Percentiles rank a stretch among this genome's conserved stretches.
Evolutionary conservation across 2,113 vertebrate genomes (phyloP).

Genomic region (Mastomys natalensis): DNA sequence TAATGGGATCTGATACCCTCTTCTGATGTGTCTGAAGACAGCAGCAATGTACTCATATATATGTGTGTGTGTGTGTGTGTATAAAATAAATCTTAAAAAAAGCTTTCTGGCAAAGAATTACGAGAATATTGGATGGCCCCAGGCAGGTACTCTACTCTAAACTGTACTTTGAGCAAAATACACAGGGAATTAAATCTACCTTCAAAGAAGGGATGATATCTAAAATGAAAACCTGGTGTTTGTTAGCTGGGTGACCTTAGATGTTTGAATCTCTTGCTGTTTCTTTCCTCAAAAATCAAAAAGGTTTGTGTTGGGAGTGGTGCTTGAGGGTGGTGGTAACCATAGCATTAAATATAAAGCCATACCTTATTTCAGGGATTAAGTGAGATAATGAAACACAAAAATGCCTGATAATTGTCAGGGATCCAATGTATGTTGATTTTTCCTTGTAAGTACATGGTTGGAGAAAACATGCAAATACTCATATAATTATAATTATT

Average conservation of each 20-base stretch:
- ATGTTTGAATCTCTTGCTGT: slow-evolving; percentile 10
- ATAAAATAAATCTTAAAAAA: too few species aligned
- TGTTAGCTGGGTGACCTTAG: slow-evolving; percentile 19
- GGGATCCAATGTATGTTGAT: slow-evolving; percentile 54
- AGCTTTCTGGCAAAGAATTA: neutral
- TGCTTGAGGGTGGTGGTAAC: neutral
- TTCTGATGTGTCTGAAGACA: too few species aligned
- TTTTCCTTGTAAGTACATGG: slow-evolving; percentile 55
- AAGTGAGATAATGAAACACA: slow-evolving; percentile 56
- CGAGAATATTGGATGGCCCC: neutral
- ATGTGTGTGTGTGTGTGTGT: too few species aligned
- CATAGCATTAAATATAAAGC: neutral
- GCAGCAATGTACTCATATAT: too few species aligned
- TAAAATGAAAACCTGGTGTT: slow-evolving; percentile 23
- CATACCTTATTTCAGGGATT: slow-evolving; percentile 36
- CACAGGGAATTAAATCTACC: neutral
- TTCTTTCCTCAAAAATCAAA: slow-evolving; percentile 42
- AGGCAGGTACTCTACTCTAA: neutral
- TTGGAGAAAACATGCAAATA: slow-evolving; percentile 73
- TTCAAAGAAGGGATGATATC: slow-evolving; percentile 36
- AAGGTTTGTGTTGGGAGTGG: neutral
- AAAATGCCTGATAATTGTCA: slow-evolving; percentile 34
- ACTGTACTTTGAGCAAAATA: slow-evolving; percentile 17
- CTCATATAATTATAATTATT: slow-evolving; percentile 70
- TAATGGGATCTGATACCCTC: too few species aligned